These are phyloP conservation scores for Dastarcus helophoroides DNA, from an alignment of 2,888 invertebrate species.

Conservation along the genomic window DNA sequence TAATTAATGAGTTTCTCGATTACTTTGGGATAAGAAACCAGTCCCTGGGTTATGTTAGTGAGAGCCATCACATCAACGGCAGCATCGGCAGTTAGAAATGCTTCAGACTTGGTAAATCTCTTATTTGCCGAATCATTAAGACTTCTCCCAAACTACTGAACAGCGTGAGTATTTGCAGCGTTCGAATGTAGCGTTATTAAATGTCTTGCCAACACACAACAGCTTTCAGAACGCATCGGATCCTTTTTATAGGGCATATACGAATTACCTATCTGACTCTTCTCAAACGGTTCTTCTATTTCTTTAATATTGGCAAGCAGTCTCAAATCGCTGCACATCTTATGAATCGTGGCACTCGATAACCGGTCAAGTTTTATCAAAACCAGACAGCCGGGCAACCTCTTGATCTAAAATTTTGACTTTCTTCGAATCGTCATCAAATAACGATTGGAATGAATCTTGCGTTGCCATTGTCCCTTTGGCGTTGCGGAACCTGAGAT, in stretches of 20 bases:
- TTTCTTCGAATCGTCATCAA: slow-evolving; percentile 74
- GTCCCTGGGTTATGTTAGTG: slow-evolving; percentile 82
- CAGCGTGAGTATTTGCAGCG: slow-evolving; percentile 71
- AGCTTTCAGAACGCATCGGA: slow-evolving; percentile 92
- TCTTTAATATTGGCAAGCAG: slow-evolving; percentile 85
- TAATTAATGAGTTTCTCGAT: slow-evolving; percentile 67
- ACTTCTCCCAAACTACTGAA: slow-evolving; percentile 93
- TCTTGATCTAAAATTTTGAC: slow-evolving; percentile 68
- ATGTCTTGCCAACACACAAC: slow-evolving; percentile 83
- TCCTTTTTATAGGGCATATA: slow-evolving; percentile 98
- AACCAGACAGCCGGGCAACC: slow-evolving; percentile 81
- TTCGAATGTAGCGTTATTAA: slow-evolving; percentile 71
- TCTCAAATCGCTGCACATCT: slow-evolving; percentile 88
- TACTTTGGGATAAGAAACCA: slow-evolving; percentile 89
- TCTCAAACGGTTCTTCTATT: slow-evolving; percentile 91
- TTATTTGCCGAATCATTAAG: slow-evolving; percentile 93
- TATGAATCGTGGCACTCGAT: slow-evolving; percentile 87
- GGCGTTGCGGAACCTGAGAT: slow-evolving; percentile 83
- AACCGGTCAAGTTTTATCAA: slow-evolving; percentile 67
- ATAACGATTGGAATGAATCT: slow-evolving; percentile 86
- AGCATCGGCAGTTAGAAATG: slow-evolving; percentile 84
- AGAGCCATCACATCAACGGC: slow-evolving; percentile 64
- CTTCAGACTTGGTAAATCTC: slow-evolving; percentile 77
- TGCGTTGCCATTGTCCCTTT: slow-evolving; percentile 98
- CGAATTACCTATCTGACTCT: slow-evolving; percentile 87